Evolutionary conservation across 2,888 invertebrate genomes (phyloP).

Genomic region (Orchesellides sinensis): DNA sequence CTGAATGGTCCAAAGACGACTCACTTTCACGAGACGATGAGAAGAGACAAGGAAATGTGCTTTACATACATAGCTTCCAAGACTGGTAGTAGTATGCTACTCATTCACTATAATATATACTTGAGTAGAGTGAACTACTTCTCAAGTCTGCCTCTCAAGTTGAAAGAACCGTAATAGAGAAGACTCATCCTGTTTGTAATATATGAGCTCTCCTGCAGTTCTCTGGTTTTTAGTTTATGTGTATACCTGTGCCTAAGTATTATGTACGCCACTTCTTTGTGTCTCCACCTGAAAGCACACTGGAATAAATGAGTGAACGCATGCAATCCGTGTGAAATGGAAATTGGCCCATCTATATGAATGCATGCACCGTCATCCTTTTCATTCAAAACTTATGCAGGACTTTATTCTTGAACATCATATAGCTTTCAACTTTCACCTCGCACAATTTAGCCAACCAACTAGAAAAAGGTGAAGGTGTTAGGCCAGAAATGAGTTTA

Average conservation of each 20-base stretch:
- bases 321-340: constrained; percentile 46
- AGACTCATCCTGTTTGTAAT: background rate
- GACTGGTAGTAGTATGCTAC: constrained; percentile 1
- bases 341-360: constrained; percentile 34
- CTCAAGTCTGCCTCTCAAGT: constrained; percentile 15
- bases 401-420: background rate
- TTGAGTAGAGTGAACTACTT: constrained; percentile 24
- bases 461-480: constrained; percentile 27
- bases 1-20: constrained; percentile 17
- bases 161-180: background rate
- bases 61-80: background rate
- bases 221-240: background rate
- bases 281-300: no score
- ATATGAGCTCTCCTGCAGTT: background rate
- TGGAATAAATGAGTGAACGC: constrained; percentile 23
- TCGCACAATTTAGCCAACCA: constrained; percentile 36
- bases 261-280: no score
- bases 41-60: constrained; percentile 15
- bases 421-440: constrained; percentile 50
- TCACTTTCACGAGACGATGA: constrained; percentile 7
- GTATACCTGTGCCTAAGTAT: background rate
- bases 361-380: background rate
- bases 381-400: background rate
- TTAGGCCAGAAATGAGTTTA: background rate
- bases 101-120: background rate